Percentiles rank a stretch among this genome's conserved stretches.
These are phyloP conservation scores for Pachypeltis micranthus DNA, from an alignment of 1,140 invertebrate species.

Conservation along the genomic window DNA sequence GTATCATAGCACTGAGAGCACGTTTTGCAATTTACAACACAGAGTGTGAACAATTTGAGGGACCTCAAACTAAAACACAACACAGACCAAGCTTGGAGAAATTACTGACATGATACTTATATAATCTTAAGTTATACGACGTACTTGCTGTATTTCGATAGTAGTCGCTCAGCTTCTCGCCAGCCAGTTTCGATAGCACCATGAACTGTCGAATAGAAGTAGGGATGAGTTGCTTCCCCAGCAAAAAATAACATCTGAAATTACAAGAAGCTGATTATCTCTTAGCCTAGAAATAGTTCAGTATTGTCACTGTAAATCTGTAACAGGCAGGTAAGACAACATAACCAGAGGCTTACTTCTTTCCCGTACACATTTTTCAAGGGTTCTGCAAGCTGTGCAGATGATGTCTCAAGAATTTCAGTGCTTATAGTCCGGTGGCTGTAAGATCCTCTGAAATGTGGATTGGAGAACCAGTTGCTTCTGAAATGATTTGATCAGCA, in stretches of 20 bases:
- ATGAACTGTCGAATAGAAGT: conserved; percentile 63
- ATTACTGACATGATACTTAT: no score
- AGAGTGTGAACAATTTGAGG: no score
- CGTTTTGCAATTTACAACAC: no score
- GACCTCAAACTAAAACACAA: no score
- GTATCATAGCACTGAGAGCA: no score
- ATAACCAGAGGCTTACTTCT: conserved; percentile 33
- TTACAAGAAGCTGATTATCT: neutral
- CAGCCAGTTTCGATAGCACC: conserved; percentile 66
- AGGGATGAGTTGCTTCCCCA: conserved; percentile 55
- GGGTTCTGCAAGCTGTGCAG: conserved; percentile 43
- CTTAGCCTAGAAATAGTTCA: neutral
- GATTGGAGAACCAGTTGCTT: conserved; percentile 54
- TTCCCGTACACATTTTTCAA: conserved; percentile 37
- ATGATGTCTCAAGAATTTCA: conserved; percentile 36
- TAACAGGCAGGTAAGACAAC: neutral
- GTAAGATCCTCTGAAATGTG: conserved; percentile 55
- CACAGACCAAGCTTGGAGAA: no score
- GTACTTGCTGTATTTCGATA: no score
- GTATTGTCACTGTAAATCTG: neutral
- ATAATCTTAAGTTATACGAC: no score
- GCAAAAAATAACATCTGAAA: conserved; percentile 47
- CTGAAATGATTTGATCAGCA: conserved; percentile 36
- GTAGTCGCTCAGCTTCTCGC: conserved; percentile 58
- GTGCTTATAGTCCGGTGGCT: conserved; percentile 48